Base-by-base conservation (phyloP, 2,113 vertebrate genomes). In the Pterocles gutturalis region DNA sequence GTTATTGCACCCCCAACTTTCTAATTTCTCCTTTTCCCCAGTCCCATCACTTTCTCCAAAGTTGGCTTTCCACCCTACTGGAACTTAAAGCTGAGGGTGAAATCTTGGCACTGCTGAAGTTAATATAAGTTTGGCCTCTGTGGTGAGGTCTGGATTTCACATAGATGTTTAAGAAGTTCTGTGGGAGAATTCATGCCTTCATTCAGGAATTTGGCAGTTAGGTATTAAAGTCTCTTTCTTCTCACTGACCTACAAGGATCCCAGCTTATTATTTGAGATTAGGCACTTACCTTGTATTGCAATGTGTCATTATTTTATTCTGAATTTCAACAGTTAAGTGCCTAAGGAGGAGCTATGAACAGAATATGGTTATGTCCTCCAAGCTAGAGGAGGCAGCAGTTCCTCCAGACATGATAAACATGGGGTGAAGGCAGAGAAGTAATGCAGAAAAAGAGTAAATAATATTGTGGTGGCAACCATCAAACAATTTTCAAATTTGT, bases 111-210 rank as follows among this genome's bases (percentile, higher is more conserved):
- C 38, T 64, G 48, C 38, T 81, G 65, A 79, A 87, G 53, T 95
- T 89, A 94, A 94, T 94, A 64, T 76, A 96, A 45, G 17, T 91
- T 95, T 95, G 84, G 87, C 81, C 84, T 89, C 78, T 77, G 57
- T 46, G 64, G 7, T 43, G 33, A 70, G 21, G 72, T 88, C 88
- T 96, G 92, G 72, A 89, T 93, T 93, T 92, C 69, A 65, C 77
- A 90, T 61, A 93, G 72, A 72, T 79, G 48, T 89, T 78, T 82
- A 55, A 83, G 70, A 84, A 91, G 33, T 81, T 95, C 72, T 71
- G 17, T 84, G 41, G 45, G 34, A 92, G 88, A 57, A 79, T 69
- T 89, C 4, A 9, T 51, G 51, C 60, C 80, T 92, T 96, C 67
- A 83, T 51, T 83, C 36, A 70, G 34, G 19, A 36, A 17, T 87